Conservation (phyloP, 2,888 invertebrate genomes). For the Vesta saturnalis region DNA sequence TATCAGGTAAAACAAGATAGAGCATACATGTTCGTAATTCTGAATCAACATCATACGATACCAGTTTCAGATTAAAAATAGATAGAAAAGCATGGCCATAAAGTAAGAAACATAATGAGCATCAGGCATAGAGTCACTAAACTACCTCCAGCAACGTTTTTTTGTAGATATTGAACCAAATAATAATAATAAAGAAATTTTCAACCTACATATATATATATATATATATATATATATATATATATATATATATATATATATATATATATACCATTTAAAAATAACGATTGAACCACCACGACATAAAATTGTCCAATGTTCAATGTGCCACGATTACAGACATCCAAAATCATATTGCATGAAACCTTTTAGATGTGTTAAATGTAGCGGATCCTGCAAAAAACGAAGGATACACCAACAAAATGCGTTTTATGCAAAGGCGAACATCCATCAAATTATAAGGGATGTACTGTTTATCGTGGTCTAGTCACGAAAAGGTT, state of each 20-base stretch:
- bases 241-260: too few relatives aligned
- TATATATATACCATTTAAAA: too few relatives aligned
- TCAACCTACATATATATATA: too few relatives aligned
- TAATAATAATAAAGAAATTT: too few relatives aligned
- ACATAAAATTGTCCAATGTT: too few relatives aligned
- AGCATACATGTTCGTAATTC: constrained; percentile 15
- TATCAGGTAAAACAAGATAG: constrained; percentile 8
- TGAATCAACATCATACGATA: constrained; percentile 13
- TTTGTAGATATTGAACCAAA: too few relatives aligned
- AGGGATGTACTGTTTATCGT: constrained; percentile 11
- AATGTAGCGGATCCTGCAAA: background rate
- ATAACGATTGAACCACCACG: too few relatives aligned
- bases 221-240: too few relatives aligned
- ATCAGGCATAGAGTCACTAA: constrained; percentile 14
- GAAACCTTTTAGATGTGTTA: constrained; percentile 8
- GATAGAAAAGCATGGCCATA: background rate
- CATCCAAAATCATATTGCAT: background rate
- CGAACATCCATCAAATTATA: constrained; percentile 10
- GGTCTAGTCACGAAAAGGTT: background rate
- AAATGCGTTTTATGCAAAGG: background rate
- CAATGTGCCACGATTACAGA: too few relatives aligned
- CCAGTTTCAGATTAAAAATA: constrained; percentile 10
- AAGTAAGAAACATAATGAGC: background rate
- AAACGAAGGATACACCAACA: background rate
- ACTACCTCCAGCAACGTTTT: constrained; percentile 2